These are phyloP conservation scores for Grapholita molesta DNA, from an alignment of 1,140 invertebrate genomes.

Conservation along the genomic window DNA sequence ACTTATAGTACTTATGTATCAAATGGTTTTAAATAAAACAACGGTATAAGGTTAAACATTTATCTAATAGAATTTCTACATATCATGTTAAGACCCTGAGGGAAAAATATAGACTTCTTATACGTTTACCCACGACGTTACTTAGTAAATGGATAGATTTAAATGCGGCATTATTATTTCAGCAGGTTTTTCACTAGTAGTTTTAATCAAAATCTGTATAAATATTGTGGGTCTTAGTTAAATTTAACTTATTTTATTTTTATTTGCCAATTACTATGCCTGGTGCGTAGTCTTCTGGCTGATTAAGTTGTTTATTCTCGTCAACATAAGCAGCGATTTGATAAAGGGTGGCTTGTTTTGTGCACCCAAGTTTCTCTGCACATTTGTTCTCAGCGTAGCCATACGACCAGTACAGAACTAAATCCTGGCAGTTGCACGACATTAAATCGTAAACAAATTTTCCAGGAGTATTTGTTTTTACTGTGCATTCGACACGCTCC, in stretches of 20 bases:
- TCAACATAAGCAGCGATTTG: background rate
- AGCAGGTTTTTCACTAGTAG: no score
- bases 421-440: background rate
- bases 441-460: background rate
- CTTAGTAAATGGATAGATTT: no score
- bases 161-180: no score
- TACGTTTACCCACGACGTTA: no score
- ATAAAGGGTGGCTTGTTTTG: background rate
- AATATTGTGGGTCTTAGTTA: background rate
- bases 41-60: no score
- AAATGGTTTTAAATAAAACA: no score
- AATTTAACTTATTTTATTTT: background rate
- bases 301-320: background rate
- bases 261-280: background rate
- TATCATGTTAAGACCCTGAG: no score
- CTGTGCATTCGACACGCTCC: background rate
- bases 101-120: no score
- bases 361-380: background rate
- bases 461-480: background rate
- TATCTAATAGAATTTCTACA: no score
- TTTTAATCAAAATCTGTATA: background rate
- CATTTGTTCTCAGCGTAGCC: background rate
- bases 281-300: background rate
- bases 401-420: background rate
- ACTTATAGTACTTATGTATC: no score